Percentiles rank a stretch among this genome's conserved stretches.
Evolutionary conservation across 2,113 vertebrate genomes (phyloP).

Genomic region (Tonatia bakeri): DNA sequence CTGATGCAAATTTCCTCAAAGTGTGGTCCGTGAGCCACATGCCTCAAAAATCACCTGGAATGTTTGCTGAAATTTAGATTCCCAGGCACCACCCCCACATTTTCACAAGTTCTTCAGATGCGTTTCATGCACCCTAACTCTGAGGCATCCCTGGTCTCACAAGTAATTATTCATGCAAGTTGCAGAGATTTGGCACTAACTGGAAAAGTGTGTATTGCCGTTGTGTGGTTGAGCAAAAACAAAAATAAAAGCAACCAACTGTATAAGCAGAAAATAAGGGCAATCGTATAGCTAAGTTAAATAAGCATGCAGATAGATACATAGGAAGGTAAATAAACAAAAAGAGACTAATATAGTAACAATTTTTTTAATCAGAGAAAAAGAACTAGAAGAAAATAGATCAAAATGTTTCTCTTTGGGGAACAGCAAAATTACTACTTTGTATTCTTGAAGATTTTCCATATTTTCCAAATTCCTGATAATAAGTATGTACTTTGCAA

Average conservation of each 20-base stretch:
- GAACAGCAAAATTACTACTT: not conserved
- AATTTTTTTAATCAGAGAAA: not conserved
- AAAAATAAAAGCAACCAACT: slow-evolving; percentile 21
- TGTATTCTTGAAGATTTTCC: not conserved
- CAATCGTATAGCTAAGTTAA: not conserved
- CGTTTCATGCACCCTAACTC: not conserved
- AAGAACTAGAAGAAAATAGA: not conserved
- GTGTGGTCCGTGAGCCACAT: not conserved
- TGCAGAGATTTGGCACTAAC: not conserved
- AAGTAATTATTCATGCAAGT: not conserved
- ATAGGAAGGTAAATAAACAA: not conserved
- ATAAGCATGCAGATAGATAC: not conserved
- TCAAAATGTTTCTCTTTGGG: not conserved
- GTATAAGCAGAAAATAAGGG: not conserved
- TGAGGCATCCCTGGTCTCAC: not conserved
- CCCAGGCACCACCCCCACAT: not conserved
- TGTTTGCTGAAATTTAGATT: not conserved
- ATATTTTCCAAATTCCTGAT: not conserved
- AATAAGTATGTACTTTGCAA: not conserved
- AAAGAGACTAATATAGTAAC: not conserved
- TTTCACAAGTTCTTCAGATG: not conserved
- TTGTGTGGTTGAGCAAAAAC: not conserved
- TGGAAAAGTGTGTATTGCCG: not conserved
- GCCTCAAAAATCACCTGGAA: not conserved
- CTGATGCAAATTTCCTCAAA: not conserved